Evolutionary conservation across 2,797 vertebrate genomes (phyloP), one percentile per base, ranked within the genome.

Genomic region (Forpus xanthops): DNA sequence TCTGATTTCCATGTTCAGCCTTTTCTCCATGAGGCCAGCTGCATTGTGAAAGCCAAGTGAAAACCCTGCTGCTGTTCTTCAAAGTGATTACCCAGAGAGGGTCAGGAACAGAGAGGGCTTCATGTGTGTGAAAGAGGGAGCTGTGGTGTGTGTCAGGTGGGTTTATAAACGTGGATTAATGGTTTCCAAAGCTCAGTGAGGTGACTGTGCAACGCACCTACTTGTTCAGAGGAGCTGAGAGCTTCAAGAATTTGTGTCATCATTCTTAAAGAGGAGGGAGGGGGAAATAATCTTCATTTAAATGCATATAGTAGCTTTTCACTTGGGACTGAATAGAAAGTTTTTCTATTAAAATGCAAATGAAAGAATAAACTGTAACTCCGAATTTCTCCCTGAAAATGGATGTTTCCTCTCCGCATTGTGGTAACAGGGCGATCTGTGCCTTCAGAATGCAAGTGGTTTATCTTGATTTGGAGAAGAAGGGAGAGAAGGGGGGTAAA

Each of bases 261-360:
- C 95, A 83, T 96, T 97, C 96, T 97, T 97, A 88, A 84, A 92
- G 94, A 90, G 81, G 85, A 88, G 42, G 21, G 35, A 16, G 4
- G 28, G 50, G 80, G 66, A 92, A 71, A 91, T 91, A 84, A 93
- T 94, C 94, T 97, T 98, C 97, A 98, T 98, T 98, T 97, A 98
- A 98, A 98, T 98, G 98, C 98, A 98, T 98, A 97, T 97, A 96
- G 97, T 94, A 96, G 80, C 97, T 98, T 98, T 97, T 97, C 97
- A 97, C 96, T 96, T 97, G 97, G 98, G 98, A 98, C 96, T 83
- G 76, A 96, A 96, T 95, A 91, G 96, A 97, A 98, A 98, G 98
- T 98, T 98, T 98, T 98, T 97, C 98, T 97, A 98, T 98, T 98
- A 98, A 98, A 98, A 98, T 98, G 98, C 98, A 98, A 98, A 98